These are phyloP conservation scores for Lottia gigantea DNA, from an alignment of 2,888 invertebrate species.

Conservation along the genomic window DNA sequence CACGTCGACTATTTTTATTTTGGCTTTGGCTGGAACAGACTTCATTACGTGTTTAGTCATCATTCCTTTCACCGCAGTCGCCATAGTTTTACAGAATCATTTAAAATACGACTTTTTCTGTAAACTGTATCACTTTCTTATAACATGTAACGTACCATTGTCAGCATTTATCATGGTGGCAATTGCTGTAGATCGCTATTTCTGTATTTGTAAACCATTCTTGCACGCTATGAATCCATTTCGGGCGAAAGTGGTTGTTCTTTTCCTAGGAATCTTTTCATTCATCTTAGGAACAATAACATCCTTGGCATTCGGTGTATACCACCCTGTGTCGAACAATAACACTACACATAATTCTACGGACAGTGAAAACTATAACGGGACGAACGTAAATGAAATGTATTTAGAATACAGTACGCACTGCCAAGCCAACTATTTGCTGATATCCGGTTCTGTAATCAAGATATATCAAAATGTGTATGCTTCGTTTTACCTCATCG, in stretches of 20 bases:
- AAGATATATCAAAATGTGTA: constrained; percentile 47
- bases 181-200: constrained; percentile 62
- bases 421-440: constrained; percentile 31
- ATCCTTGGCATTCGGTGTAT: constrained; percentile 40
- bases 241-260: constrained; percentile 49
- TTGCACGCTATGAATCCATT: constrained; percentile 50
- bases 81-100: constrained; percentile 41
- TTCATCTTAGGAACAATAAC: constrained; percentile 53
- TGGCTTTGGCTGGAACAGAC: constrained; percentile 41
- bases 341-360: background rate
- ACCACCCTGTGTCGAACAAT: background rate
- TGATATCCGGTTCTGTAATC: constrained; percentile 36
- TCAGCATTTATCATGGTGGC: constrained; percentile 63
- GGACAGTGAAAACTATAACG: background rate
- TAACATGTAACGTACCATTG: constrained; percentile 59
- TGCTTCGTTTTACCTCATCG: constrained; percentile 50
- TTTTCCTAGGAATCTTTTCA: constrained; percentile 46
- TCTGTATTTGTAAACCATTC: constrained; percentile 63
- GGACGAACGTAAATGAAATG: background rate
- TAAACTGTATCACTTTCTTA: constrained; percentile 57
- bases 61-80: constrained; percentile 35
- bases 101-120: constrained; percentile 48
- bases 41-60: constrained; percentile 36
- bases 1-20: constrained; percentile 52
- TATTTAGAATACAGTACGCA: constrained; percentile 25